Evolutionary conservation across 2,113 vertebrate species (phyloP), one percentile per base, ranked within the genome.

Genomic region (Nothocercus julius): DNA sequence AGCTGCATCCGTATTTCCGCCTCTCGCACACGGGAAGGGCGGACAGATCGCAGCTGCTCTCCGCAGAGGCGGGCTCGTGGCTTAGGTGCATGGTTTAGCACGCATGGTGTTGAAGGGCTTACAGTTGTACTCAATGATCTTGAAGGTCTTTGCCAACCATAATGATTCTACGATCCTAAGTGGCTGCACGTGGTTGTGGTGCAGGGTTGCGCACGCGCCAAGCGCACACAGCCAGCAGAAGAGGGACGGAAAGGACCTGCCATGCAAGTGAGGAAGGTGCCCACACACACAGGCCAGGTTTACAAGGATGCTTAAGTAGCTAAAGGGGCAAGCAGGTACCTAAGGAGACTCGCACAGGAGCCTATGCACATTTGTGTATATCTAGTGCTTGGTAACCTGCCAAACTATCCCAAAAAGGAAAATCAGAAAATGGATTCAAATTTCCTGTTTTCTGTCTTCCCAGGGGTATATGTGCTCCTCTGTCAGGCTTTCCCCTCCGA

Each of bases 391-490:
- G 82, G 82, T 44, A 67, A 81, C 34, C 32, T 75, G 93, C 79
- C 93, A 96, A 74, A 14, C 47, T 58, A 22, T 22, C 62, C 91
- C 51, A 47, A 78, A 93, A 85, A 81, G 42, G 47, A 90, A 80
- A 49, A 44, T 24, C 30, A 69, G 67, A 49, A 49, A 95, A 91
- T 47, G 58, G 77, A 70, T 45, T 75, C 47, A 44, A 44, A 64
- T 94, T 90, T 91, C 87, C 82, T 81, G 61, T 40, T 77, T 77
- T 74, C 66, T 61, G 30, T 47, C 40, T 76, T 89, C 28, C 22
- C 53, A 28, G 17, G n/a, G 53, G 44, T 25, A 38, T 56, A 22
- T 38, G 38, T 68, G 34, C 73, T 86, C 76, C 34, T 68, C 73
- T 74, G 45, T 19, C 9, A 28, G 56, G 32, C 72, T 87, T 63